These are phyloP conservation scores for Caranx ignobilis DNA, from an alignment of 2,113 vertebrate genomes.

Conservation along the genomic window DNA sequence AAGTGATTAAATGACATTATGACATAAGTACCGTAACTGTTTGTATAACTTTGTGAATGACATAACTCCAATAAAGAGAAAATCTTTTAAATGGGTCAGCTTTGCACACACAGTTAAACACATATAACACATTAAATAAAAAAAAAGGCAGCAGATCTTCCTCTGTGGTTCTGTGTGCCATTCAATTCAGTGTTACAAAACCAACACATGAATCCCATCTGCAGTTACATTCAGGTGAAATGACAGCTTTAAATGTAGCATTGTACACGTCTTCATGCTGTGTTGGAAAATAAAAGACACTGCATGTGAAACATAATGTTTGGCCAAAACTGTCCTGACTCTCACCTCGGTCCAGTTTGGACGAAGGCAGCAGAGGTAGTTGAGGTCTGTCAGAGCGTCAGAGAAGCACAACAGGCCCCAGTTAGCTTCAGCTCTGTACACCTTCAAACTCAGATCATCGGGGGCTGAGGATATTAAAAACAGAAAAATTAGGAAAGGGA, in stretches of 20 bases:
- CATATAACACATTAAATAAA: background rate
- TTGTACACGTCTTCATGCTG: background rate
- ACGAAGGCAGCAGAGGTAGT: constrained; percentile 84
- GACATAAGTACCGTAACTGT: constrained; percentile 55
- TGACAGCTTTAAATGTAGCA: background rate
- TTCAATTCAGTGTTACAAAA: constrained; percentile 38
- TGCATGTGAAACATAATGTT: background rate
- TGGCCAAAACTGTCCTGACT: background rate
- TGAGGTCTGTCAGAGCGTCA: constrained; percentile 86
- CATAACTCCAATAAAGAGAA: constrained; percentile 54
- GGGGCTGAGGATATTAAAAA: constrained; percentile 73
- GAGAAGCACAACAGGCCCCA: constrained; percentile 75
- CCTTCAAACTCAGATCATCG: constrained; percentile 79
- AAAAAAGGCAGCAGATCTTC: background rate
- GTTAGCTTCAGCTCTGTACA: constrained; percentile 84
- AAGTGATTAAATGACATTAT: constrained; percentile 51
- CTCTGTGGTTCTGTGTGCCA: constrained; percentile 8
- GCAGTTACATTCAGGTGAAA: background rate
- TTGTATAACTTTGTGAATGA: constrained; percentile 66
- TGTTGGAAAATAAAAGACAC: background rate
- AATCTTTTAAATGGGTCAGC: constrained; percentile 5
- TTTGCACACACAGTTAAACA: background rate
- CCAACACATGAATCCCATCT: background rate
- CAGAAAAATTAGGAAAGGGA: background rate
- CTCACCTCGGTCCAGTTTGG: constrained; percentile 86